Evolutionary conservation across 2,888 invertebrate species (phyloP), one percentile per base, ranked within the genome.

Genomic region (Lithosia quadra): DNA sequence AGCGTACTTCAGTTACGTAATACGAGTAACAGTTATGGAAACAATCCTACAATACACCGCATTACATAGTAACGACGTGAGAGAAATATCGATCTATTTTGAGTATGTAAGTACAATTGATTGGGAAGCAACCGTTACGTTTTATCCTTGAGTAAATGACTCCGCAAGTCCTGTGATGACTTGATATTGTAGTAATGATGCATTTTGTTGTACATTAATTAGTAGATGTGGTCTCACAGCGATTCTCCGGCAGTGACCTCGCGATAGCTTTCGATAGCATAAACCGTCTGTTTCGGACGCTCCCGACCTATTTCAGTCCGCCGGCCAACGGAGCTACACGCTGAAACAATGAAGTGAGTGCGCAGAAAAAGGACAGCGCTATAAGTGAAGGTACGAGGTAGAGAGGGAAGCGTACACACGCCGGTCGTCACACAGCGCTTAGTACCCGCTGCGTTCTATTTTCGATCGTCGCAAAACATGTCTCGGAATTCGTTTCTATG

Each of bases 401-500:
- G 92, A 94, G 88, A 84, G 90, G 88, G 94, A 94, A 82, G 88
- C 77, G 80, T 87, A 84, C 80, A 83, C 80, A 80, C 81, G 83
- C 86, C 84, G 86, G 87, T 63, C 93, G 92, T 92, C 92, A 91
- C 92, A 87, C 28, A 90, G 92, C 91, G 88, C 88, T 89, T 91
- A 91, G 90, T 92, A 88, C 90, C 93, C 92, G 93, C 93, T 92
- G 90, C 90, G 91, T 91, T 92, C 94, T 94, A 94, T 94, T 94
- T 94, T 89, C 90, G 93, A 87, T 80, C 93, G 93, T 93, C 94
- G 94, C 93, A 88, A 90, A 93, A 93, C 93, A 93, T 94, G 94
- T 94, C 94, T 94, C 94, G 94, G 93, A 93, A 94, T 94, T 92
- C 92, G 92, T 92, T 94, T 92, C 92, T 92, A 90, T 90, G 90